phyloP scores from a whole-genome alignment of 2,113 vertebrate genomes.

The Leucoraja erinaceus region DNA sequence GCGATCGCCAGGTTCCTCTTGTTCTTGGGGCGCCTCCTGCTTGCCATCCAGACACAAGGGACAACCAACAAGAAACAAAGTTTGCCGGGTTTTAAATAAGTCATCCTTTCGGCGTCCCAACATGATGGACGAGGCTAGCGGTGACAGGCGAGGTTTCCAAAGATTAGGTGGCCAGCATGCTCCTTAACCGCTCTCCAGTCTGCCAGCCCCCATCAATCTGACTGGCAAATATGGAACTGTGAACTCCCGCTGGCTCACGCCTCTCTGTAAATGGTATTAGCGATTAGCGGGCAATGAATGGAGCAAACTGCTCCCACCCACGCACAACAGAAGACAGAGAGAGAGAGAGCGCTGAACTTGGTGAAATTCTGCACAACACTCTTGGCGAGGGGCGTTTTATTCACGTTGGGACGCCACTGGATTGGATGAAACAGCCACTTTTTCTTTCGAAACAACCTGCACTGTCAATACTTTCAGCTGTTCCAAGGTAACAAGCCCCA shows the following conservation, averaged over 20 bases:
- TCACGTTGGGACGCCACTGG: background rate
- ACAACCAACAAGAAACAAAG: slow-evolving; percentile 54
- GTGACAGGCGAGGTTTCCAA: slow-evolving; percentile 45
- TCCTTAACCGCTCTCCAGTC: no score
- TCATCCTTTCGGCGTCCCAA: slow-evolving; percentile 66
- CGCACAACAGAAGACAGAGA: background rate
- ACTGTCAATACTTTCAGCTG: background rate
- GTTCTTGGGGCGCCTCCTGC: slow-evolving; percentile 61
- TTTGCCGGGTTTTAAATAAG: slow-evolving; percentile 52
- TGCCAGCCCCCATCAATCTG: background rate
- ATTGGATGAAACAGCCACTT: background rate
- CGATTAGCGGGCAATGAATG: slow-evolving; percentile 57
- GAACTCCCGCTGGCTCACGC: background rate
- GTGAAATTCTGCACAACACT: background rate
- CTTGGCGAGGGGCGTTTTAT: background rate
- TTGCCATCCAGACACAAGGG: slow-evolving; percentile 55
- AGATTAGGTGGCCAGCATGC: background rate
- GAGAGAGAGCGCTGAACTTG: background rate
- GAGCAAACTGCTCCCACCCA: slow-evolving; percentile 48
- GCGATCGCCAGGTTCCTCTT: slow-evolving; percentile 63
- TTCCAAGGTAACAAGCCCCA: background rate
- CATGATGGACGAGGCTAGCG: slow-evolving; percentile 59
- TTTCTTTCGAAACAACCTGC: background rate
- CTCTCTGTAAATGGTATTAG: slow-evolving; percentile 48
- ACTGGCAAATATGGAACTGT: background rate